Conservation (phyloP, 2,113 vertebrate species). For the Tragulus kanchil region DNA sequence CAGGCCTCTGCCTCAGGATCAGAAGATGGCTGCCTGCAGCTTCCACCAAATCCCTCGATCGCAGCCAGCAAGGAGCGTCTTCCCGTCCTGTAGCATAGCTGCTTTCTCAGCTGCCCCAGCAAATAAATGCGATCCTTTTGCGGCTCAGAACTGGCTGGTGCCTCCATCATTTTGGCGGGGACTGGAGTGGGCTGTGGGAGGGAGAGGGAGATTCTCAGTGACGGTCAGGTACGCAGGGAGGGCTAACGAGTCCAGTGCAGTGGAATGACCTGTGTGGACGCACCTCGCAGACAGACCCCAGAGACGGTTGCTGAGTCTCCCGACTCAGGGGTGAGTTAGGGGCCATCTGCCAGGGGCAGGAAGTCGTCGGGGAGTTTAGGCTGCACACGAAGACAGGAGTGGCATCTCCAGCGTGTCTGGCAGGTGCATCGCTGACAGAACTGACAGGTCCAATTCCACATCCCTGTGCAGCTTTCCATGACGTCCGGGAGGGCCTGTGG, state of each 20-base stretch:
- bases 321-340: background rate
- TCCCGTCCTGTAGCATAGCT: conserved; percentile 48
- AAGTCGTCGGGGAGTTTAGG: background rate
- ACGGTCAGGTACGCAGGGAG: background rate
- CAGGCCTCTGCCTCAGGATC: conserved; percentile 34
- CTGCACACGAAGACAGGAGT: background rate
- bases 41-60: background rate
- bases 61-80: conserved; percentile 48
- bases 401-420: background rate
- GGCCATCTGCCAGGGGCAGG: background rate
- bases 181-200: background rate
- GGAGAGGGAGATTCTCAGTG: background rate
- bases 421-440: background rate
- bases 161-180: conserved; percentile 7
- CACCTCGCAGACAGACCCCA: background rate
- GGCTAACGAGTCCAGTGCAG: background rate
- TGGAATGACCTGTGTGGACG: too few relatives aligned
- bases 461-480: background rate
- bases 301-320: background rate
- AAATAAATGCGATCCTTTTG: conserved; percentile 61
- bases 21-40: conserved; percentile 13
- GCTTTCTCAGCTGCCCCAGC: conserved; percentile 55
- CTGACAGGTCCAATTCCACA: background rate
- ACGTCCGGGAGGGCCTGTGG: background rate
- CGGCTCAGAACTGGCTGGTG: conserved; percentile 16